phyloP scores from a whole-genome alignment of 30 jellyfish, hydroid and myxozoan genomes.

The Turritopsis dohrnii region DNA sequence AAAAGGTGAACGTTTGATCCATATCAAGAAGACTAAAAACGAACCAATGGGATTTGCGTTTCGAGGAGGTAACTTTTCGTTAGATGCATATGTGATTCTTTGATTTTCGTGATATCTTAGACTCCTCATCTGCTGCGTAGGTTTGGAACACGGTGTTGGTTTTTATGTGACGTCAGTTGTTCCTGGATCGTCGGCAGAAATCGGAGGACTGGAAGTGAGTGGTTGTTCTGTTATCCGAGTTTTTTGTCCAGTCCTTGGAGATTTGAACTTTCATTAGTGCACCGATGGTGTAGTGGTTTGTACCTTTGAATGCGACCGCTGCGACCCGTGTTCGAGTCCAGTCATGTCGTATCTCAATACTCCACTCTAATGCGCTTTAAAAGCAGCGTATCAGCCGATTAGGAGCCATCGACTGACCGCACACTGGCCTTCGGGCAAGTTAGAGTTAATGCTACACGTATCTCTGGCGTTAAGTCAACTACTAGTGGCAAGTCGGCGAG shows the following conservation, averaged over 20 bases:
- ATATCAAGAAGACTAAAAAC: slow-evolving; percentile 50
- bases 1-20: slow-evolving; percentile 80
- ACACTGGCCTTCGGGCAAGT: too few relatives aligned
- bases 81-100: neutral
- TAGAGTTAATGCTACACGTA: too few relatives aligned
- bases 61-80: slow-evolving; percentile 84
- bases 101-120: neutral
- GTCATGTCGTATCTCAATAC: too few relatives aligned
- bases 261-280: neutral
- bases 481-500: too few relatives aligned
- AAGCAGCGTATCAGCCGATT: too few relatives aligned
- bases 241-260: neutral
- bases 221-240: neutral
- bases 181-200: slow-evolving; percentile 88
- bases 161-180: slow-evolving; percentile 74
- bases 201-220: slow-evolving; percentile 77
- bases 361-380: too few relatives aligned
- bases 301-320: neutral
- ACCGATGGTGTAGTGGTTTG: neutral
- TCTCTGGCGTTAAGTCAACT: too few relatives aligned
- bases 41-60: slow-evolving; percentile 73
- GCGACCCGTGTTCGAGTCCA: too few relatives aligned
- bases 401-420: too few relatives aligned
- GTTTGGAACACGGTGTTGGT: slow-evolving; percentile 87
- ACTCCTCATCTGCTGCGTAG: slow-evolving; percentile 18